Evolutionary conservation across 1,140 invertebrate genomes (phyloP).

Genomic region (Coptotermes formosanus): DNA sequence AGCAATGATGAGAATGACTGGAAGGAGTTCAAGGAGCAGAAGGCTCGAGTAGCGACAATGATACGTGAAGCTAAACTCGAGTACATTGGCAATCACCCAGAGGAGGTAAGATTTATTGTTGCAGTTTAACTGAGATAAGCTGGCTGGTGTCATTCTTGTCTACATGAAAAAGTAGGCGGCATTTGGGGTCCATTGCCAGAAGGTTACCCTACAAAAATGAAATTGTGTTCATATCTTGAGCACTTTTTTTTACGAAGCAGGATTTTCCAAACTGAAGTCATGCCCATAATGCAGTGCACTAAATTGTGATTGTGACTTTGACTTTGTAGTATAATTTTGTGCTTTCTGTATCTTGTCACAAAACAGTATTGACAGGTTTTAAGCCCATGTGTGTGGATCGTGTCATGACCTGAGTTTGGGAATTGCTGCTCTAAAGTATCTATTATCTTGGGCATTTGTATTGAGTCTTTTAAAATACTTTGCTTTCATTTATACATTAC

Average conservation of each 20-base stretch:
- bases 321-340: too few species aligned
- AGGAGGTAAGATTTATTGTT: conserved; percentile 48
- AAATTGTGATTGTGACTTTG: too few species aligned
- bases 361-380: neutral
- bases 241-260: neutral
- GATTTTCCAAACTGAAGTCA: conserved; percentile 21
- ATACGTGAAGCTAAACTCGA: conserved; percentile 55
- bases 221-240: neutral
- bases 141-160: neutral
- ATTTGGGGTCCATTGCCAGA: too few species aligned
- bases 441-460: neutral
- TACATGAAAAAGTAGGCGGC: neutral
- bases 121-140: neutral
- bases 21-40: conserved; percentile 54
- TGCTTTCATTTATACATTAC: neutral
- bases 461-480: neutral
- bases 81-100: conserved; percentile 52
- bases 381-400: neutral
- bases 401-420: neutral
- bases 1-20: conserved; percentile 53
- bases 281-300: too few species aligned
- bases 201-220: too few species aligned
- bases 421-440: neutral
- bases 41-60: conserved; percentile 55
- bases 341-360: too few species aligned